Evolutionary conservation across 1,140 invertebrate genomes (phyloP), one percentile per base, ranked within the genome.

Genomic region (Drosophila murphyi): DNA sequence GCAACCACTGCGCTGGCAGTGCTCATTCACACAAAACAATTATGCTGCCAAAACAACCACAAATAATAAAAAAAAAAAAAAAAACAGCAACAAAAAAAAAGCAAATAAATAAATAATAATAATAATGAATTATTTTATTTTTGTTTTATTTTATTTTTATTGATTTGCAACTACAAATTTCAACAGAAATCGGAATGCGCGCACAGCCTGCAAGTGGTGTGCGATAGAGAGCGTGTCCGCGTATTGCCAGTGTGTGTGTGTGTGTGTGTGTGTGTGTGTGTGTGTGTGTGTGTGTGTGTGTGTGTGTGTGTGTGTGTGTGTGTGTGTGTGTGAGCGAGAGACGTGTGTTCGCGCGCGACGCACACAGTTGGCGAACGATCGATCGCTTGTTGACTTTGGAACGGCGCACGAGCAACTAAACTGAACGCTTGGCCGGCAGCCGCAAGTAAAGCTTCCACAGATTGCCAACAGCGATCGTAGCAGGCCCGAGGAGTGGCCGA

Each of bases 381-480:
- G 56, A 74, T 55, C 72, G 70, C 80, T 78, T 88, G 83, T 88
- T 89, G 83, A 88, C 85, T 88, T 83, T 88, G 83, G 76, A 73
- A 88, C 83, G 76, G 80, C 80, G 64, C 80, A 83, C 80, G 74
- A 76, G 77, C 85, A 75, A 88, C 83, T 88, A 80, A 88, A 78
- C 55, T 56, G 52, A 54, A 10, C 61, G 57, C 47, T 41, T 39
- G 47, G 48, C 63, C 64, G 39, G 54, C 77, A 72, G 70, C 62
- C 60, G 51, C 72, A 65, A 87, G 83, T 69, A 80, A 87, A 80
- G 85, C 85, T 89, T 89, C 64, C 67, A 69, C 51, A 50, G 28
- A 52, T 48, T 50, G 28, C 32, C 48, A 41, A 10, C 57, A 20
- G 39, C 56, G 50, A 43, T 12, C 4, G 7, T 59, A 7, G 39